phyloP scores from a whole-genome alignment of 2,113 vertebrate genomes.

The Antechinus stuartii region DNA sequence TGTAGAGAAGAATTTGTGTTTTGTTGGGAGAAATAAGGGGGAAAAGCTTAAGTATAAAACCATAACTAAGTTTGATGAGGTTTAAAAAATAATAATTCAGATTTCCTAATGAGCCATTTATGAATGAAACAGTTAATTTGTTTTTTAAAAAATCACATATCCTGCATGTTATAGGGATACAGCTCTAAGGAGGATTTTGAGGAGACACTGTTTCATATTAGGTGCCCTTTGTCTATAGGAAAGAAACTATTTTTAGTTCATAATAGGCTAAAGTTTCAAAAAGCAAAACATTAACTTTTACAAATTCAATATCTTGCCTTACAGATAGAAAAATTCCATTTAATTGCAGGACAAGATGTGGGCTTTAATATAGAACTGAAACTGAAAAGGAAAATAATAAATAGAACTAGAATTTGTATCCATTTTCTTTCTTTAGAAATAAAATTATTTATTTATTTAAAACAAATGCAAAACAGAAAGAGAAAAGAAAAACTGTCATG shows the following conservation, averaged over 20 bases:
- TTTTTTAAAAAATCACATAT: background rate
- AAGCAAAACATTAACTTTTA: background rate
- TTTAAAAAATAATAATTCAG: conserved; percentile 22
- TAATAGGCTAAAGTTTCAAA: conserved; percentile 39
- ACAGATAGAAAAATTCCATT: conserved; percentile 33
- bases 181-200: background rate
- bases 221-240: background rate
- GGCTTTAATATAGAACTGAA: background rate
- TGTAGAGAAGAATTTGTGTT: conserved; percentile 49
- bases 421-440: no score
- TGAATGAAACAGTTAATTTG: conserved; percentile 31
- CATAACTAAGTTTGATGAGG: conserved; percentile 16
- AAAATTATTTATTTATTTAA: no score
- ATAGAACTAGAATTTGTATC: conserved; percentile 40
- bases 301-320: background rate
- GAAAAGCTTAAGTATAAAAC: conserved; percentile 55
- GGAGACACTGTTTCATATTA: conserved; percentile 24
- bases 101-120: background rate
- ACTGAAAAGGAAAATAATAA: conserved; percentile 6
- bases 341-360: conserved; percentile 34
- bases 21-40: background rate
- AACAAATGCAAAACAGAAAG: no score
- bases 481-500: no score
- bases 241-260: conserved; percentile 39
- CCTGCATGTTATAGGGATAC: conserved; percentile 6